Conservation (phyloP, 1,140 invertebrate genomes). For the Microplitis demolitor region DNA sequence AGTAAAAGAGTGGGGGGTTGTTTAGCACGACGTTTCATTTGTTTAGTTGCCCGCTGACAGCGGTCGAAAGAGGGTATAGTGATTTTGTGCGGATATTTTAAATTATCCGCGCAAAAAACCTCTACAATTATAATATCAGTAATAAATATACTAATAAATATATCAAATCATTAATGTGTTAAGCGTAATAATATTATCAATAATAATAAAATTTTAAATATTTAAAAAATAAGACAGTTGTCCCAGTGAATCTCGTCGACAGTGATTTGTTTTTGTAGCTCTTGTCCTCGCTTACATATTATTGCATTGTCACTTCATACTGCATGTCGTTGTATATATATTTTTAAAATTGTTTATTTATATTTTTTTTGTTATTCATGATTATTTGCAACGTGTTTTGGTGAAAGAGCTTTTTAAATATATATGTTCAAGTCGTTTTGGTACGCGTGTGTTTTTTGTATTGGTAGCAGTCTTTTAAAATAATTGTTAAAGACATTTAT, state of each 20-base stretch:
- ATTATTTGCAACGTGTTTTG: background rate
- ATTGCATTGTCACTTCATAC: background rate
- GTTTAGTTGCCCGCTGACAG: constrained; percentile 62
- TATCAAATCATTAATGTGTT: too few species aligned
- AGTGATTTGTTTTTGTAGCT: background rate
- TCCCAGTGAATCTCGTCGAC: background rate
- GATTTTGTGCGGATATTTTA: constrained; percentile 29
- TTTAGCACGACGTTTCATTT: constrained; percentile 50
- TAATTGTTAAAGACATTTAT: background rate
- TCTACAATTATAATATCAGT: background rate
- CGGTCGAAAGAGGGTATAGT: constrained; percentile 48
- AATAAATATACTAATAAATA: too few species aligned
- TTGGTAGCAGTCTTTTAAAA: background rate
- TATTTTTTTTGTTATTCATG: background rate
- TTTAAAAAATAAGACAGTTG: background rate
- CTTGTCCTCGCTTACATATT: background rate
- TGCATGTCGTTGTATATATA: constrained; percentile 1
- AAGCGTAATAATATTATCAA: too few species aligned
- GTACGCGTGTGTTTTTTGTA: constrained; percentile 8
- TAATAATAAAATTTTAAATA: background rate
- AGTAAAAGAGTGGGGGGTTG: constrained; percentile 43
- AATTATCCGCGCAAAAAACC: constrained; percentile 22
- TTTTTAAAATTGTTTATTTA: background rate
- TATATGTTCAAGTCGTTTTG: background rate
- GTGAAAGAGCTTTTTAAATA: background rate